These are phyloP conservation scores for Schizopygopsis pylzovi DNA, from an alignment of 2,797 vertebrate genomes.

Conservation along the genomic window DNA sequence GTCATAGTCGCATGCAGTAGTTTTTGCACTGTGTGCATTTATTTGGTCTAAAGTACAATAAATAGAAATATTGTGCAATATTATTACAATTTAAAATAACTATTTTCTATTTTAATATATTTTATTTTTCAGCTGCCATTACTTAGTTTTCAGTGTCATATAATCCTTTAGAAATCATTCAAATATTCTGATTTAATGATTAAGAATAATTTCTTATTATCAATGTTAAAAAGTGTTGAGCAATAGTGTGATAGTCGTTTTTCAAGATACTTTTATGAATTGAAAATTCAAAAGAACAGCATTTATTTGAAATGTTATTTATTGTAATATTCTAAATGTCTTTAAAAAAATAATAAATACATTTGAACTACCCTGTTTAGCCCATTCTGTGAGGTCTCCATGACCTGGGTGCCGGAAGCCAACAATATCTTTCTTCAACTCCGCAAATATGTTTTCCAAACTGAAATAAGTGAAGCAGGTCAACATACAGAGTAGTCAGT, in stretches of 20 bases:
- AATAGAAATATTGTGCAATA: background rate
- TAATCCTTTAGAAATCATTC: background rate
- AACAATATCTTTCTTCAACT: slow-evolving; percentile 80
- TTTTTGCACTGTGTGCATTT: background rate
- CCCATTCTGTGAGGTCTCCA: slow-evolving; percentile 86
- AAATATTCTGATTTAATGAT: background rate
- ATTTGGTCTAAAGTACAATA: background rate
- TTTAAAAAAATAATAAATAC: too few relatives aligned
- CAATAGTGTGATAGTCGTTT: background rate
- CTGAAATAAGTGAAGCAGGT: slow-evolving; percentile 62
- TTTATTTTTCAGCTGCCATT: background rate
- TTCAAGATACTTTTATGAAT: background rate
- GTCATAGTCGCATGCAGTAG: background rate
- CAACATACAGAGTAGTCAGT: slow-evolving; percentile 1
- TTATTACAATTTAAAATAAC: background rate
- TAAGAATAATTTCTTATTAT: background rate
- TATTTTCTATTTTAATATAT: background rate
- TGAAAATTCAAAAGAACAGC: background rate
- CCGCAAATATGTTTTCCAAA: slow-evolving; percentile 86
- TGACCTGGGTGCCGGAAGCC: slow-evolving; percentile 84
- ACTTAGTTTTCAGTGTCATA: background rate
- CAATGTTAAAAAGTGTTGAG: background rate
- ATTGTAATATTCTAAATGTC: background rate
- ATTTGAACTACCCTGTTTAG: slow-evolving; percentile 80
- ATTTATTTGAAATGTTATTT: background rate